Conservation (phyloP, 2,797 vertebrate genomes). For the Protosalanx chinensis region DNA sequence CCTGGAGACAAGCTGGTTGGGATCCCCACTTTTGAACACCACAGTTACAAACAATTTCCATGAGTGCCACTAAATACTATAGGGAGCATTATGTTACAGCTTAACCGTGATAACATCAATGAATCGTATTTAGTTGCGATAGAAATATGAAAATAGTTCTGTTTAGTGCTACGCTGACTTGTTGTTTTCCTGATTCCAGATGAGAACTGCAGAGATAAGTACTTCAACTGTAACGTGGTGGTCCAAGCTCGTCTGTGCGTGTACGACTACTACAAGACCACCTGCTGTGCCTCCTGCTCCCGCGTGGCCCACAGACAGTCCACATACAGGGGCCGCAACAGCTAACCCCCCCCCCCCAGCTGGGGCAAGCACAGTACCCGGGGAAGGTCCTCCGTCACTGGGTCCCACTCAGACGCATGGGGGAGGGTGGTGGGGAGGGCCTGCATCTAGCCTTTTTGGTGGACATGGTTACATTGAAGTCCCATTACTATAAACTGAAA, state of each 20-base stretch:
- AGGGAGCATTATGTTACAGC: too few species aligned
- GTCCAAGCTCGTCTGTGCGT: constrained; percentile 95
- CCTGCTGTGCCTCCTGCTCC: constrained; percentile 88
- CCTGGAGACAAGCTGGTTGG: too few species aligned
- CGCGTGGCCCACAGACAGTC: constrained; percentile 75
- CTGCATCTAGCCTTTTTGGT: constrained; percentile 37
- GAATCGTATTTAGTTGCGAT: too few species aligned
- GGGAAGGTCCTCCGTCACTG: constrained; percentile 21
- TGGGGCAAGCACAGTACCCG: constrained; percentile 27
- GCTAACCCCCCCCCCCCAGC: constrained; percentile 68
- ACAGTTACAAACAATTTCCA: too few species aligned
- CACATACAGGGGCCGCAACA: constrained; percentile 67
- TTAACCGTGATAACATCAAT: too few species aligned
- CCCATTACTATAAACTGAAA: constrained; percentile 5
- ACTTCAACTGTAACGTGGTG: constrained; percentile 96
- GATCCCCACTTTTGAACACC: too few species aligned
- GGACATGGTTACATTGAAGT: constrained; percentile 33
- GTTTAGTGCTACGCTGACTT: neutral
- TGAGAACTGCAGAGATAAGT: constrained; percentile 90
- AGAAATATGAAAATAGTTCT: too few species aligned
- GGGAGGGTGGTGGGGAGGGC: constrained; percentile 5
- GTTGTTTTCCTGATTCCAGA: constrained; percentile 66
- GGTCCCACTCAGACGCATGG: constrained; percentile 17
- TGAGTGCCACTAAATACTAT: too few species aligned
- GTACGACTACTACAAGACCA: constrained; percentile 90